A percentile compares a stretch with the other conserved stretches of the same genome.
phyloP scores from a whole-genome alignment of 2,113 vertebrate species.

The Ictalurus punctatus region DNA sequence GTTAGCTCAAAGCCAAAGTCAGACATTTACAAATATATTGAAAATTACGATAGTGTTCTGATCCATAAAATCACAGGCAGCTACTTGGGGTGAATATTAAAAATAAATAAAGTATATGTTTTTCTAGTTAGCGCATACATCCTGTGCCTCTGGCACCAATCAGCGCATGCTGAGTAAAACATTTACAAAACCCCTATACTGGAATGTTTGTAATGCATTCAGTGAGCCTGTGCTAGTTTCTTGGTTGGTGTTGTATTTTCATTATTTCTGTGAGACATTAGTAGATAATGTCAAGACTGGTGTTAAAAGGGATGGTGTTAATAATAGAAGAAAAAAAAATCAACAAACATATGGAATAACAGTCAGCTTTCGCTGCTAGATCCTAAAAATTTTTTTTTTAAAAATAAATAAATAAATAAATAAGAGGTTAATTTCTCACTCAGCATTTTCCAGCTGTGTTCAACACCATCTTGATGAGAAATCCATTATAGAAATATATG shows the following conservation, averaged over 20 bases:
- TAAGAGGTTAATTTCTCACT: neutral
- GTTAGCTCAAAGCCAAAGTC: neutral
- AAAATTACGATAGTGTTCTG: neutral
- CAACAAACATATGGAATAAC: neutral
- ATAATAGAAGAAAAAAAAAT: neutral
- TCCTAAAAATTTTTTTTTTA: neutral
- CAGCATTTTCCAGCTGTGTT: neutral
- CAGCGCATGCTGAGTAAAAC: constrained; percentile 71
- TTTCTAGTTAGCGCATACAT: neutral
- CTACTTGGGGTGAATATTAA: neutral
- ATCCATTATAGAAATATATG: neutral
- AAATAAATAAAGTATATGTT: neutral
- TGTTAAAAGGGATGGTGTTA: neutral
- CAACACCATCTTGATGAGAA: neutral
- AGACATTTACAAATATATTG: neutral
- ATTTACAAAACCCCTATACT: constrained; percentile 56
- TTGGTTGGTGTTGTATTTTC: neutral
- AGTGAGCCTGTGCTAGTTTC: neutral
- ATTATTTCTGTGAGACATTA: neutral
- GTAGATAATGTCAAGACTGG: neutral
- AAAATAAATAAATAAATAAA: neutral
- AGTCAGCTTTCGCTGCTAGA: neutral
- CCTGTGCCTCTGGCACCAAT: constrained; percentile 59
- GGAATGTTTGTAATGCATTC: neutral
- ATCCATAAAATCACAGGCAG: neutral